These are phyloP conservation scores for Steinernema carpocapsae DNA, from an alignment of 2,888 invertebrate genomes.

Conservation along the genomic window DNA sequence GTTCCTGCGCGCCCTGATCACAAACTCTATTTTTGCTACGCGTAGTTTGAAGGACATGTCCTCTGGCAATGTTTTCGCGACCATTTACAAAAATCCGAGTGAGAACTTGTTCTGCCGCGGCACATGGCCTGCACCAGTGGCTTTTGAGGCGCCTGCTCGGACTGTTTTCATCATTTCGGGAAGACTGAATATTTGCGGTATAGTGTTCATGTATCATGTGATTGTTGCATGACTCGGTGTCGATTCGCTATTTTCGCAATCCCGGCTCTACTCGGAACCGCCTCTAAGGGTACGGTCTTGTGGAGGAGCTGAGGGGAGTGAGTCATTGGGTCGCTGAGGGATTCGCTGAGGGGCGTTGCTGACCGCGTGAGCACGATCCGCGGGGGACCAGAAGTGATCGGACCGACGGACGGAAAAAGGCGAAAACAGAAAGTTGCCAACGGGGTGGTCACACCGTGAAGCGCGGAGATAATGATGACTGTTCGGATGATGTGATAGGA, in stretches of 20 bases:
- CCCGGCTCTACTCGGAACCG: slow-evolving; percentile 7
- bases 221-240: not conserved
- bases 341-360: too few species aligned
- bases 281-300: not conserved
- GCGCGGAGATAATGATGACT: slow-evolving; percentile 9
- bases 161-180: slow-evolving; percentile 17
- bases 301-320: not conserved
- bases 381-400: too few species aligned
- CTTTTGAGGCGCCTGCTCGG: too few species aligned
- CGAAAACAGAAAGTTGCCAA: not conserved
- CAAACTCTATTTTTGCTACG: not conserved
- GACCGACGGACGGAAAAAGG: too few species aligned
- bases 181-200: not conserved
- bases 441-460: not conserved
- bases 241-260: not conserved
- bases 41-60: not conserved
- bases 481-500: not conserved
- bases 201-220: not conserved
- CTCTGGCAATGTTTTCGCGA: not conserved
- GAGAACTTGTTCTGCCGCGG: not conserved
- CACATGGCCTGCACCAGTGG: too few species aligned
- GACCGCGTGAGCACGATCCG: too few species aligned
- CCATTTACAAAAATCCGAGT: not conserved
- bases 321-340: too few species aligned
- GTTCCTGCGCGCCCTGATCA: not conserved